A percentile compares a stretch with the other conserved stretches of the same genome.
phyloP scores from a whole-genome alignment of 2,797 vertebrate species.

The Brotula barbata region DNA sequence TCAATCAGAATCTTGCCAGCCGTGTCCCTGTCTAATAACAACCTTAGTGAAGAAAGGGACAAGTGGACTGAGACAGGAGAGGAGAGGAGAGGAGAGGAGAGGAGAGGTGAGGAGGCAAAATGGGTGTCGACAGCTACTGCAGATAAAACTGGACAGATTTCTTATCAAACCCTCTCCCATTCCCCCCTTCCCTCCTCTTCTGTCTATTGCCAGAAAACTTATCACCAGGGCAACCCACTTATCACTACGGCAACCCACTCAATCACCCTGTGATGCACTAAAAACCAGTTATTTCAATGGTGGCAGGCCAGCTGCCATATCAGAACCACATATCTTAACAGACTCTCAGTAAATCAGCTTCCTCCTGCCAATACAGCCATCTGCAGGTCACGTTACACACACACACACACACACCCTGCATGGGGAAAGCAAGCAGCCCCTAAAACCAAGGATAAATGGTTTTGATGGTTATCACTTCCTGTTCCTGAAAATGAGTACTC shows the following conservation, averaged over 20 bases:
- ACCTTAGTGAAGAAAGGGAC: constrained; percentile 11
- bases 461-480: constrained; percentile 14
- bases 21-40: constrained; percentile 46
- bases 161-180: constrained; percentile 61
- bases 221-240: constrained; percentile 74
- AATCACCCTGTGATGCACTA: constrained; percentile 60
- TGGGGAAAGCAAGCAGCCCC: too few species aligned
- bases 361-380: constrained; percentile 34
- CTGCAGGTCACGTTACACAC: constrained; percentile 40
- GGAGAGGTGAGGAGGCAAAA: constrained; percentile 28
- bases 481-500: constrained; percentile 3
- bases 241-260: constrained; percentile 72
- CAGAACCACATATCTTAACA: constrained; percentile 65
- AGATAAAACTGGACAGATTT: constrained; percentile 63
- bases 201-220: constrained; percentile 65
- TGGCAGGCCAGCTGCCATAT: constrained; percentile 61
- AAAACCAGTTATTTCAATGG: constrained; percentile 62
- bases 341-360: constrained; percentile 61
- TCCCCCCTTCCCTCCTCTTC: constrained; percentile 41
- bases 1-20: constrained; percentile 56
- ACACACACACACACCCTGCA: neutral
- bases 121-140: constrained; percentile 48
- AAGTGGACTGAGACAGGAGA: neutral
- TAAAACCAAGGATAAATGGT: neutral
- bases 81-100: neutral